These are phyloP conservation scores for Macrotrachela quadricornifera DNA, from an alignment of 1,140 invertebrate genomes.

Conservation along the genomic window DNA sequence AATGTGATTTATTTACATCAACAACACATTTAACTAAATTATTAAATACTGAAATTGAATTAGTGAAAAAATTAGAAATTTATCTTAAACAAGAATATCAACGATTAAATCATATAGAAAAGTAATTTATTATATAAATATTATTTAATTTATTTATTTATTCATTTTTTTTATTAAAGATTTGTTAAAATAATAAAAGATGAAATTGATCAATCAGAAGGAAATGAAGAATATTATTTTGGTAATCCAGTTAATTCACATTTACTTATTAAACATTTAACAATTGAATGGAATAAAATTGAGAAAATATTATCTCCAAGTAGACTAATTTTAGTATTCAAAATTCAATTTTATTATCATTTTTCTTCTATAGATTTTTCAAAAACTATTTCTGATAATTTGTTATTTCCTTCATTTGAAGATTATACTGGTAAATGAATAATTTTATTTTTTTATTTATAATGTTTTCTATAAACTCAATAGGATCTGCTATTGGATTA, in stretches of 20 bases:
- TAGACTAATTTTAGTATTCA: neutral
- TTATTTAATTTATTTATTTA: too few species aligned
- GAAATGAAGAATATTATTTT: constrained; percentile 57
- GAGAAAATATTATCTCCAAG: constrained; percentile 9
- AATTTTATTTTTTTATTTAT: too few species aligned
- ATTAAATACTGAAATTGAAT: constrained; percentile 58
- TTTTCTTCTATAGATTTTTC: constrained; percentile 23
- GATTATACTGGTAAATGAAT: constrained; percentile 51
- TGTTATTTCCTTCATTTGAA: constrained; percentile 29
- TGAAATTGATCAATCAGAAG: constrained; percentile 53
- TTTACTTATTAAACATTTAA: constrained; percentile 74
- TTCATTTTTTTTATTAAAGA: constrained; percentile 15
- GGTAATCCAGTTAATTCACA: constrained; percentile 91
- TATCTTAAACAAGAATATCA: constrained; percentile 61
- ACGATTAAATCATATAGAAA: constrained; percentile 49
- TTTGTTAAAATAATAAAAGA: constrained; percentile 31
- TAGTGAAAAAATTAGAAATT: constrained; percentile 55
- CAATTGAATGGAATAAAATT: constrained; percentile 43
- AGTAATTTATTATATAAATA: constrained; percentile 18
- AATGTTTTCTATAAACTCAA: too few species aligned
- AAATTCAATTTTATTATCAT: constrained; percentile 11
- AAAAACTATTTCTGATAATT: constrained; percentile 15
- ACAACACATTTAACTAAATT: constrained; percentile 66
- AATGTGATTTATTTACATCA: constrained; percentile 60
- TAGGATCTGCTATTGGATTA: neutral